Conservation (phyloP, 1,140 invertebrate genomes). For the Chymomyza costata region DNA sequence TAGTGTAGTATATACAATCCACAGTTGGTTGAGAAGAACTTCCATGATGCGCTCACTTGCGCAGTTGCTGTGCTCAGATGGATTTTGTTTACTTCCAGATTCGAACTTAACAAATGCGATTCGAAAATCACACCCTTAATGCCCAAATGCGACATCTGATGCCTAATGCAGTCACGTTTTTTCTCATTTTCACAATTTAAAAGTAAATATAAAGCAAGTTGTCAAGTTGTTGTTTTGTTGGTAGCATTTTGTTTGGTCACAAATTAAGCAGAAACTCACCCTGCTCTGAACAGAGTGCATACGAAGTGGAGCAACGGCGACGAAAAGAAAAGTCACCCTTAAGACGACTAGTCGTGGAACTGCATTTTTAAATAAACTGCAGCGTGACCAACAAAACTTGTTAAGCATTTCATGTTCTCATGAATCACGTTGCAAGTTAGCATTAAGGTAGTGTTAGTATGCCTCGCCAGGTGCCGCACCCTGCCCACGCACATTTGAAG, state of each 20-base stretch:
- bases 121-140: constrained; percentile 39
- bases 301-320: constrained; percentile 5
- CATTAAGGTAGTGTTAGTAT: constrained; percentile 21
- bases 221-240: constrained; percentile 19
- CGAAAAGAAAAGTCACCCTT: constrained; percentile 2
- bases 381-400: constrained; percentile 65
- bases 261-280: constrained; percentile 29
- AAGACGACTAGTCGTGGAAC: constrained; percentile 30
- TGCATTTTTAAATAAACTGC: constrained; percentile 65
- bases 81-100: constrained; percentile 64
- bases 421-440: constrained; percentile 59
- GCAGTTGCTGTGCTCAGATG: constrained; percentile 40
- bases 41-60: constrained; percentile 31
- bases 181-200: too few relatives aligned
- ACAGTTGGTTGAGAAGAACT: constrained; percentile 59
- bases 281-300: too few relatives aligned
- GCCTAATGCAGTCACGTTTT: constrained; percentile 56
- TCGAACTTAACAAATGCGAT: constrained; percentile 32
- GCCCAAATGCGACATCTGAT: constrained; percentile 30
- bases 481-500: constrained; percentile 37
- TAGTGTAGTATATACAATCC: constrained; percentile 47
- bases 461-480: constrained; percentile 28
- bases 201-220: constrained; percentile 40
- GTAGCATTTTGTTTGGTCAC: constrained; percentile 18
- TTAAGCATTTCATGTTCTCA: constrained; percentile 21